Evolutionary conservation across 2,113 vertebrate species (phyloP).

Genomic region (Osmerus eperlanus): DNA sequence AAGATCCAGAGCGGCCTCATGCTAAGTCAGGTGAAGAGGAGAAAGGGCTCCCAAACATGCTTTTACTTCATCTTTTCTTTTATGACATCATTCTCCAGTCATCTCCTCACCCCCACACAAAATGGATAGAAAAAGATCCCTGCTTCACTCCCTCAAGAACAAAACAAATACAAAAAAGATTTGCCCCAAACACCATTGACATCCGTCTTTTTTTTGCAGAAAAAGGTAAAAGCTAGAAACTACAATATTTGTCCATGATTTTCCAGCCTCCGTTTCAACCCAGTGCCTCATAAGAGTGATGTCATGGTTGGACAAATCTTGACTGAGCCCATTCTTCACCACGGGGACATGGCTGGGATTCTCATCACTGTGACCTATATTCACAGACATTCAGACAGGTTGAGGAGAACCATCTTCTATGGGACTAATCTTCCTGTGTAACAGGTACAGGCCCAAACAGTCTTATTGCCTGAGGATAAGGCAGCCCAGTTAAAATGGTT

Average conservation of each 20-base stretch:
- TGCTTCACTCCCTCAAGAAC: too few species aligned
- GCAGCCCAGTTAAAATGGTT: too few species aligned
- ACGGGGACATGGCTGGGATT: slow-evolving; percentile 48
- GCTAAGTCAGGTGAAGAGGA: not conserved
- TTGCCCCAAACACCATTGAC: too few species aligned
- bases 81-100: too few species aligned
- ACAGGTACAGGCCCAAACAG: not conserved
- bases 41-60: not conserved
- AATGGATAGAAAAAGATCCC: too few species aligned
- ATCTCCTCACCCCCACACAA: too few species aligned
- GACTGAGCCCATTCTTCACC: slow-evolving; percentile 34
- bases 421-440: slow-evolving; percentile 7
- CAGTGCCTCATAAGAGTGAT: slow-evolving; percentile 9
- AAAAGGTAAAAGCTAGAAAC: too few species aligned
- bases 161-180: too few species aligned
- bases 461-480: too few species aligned
- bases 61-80: not conserved
- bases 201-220: too few species aligned
- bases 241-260: too few species aligned
- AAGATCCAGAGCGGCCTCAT: not conserved
- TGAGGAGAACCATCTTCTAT: not conserved
- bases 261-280: slow-evolving; percentile 5
- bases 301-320: slow-evolving; percentile 10
- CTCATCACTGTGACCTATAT: slow-evolving; percentile 63
- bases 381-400: slow-evolving; percentile 33